Evolutionary conservation across 2,888 invertebrate species (phyloP), one percentile per base, ranked within the genome.

Genomic region (Xestia sexstrigata): DNA sequence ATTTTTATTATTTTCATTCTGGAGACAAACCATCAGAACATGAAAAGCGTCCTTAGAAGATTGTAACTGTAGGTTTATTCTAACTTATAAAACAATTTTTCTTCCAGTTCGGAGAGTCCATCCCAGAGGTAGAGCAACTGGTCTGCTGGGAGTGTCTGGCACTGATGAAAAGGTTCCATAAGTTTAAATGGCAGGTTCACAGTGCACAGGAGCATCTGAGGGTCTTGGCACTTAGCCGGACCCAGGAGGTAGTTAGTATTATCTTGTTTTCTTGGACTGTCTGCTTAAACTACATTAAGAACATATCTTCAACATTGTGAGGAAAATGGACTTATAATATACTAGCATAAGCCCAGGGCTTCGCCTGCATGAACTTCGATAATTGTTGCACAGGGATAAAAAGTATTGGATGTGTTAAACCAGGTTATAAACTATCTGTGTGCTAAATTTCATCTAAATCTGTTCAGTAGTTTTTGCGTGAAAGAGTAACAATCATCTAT

Each of bases 131-230:
- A 13, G 86, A 83, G 0, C 93, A 94, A 55, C 82, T 93, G 0
- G 89, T 95, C 0, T 96, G 96, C 82, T 96, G 96, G 96, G 96
- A 96, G 76, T 96, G 96, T 47, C 78, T 95, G 2, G 96, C 95
- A 0, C 67, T 95, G 20, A 90, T 96, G 91, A 95, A 92, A 85
- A 91, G 89, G 76, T 91, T 95, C n/a, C 76, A 90, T 3, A 91
- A 91, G 80, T 96, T 96, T 82, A 96, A 95, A 80, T 91, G 90
- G 86, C 95, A 96, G 71, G 95, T 95, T 8, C 96, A 96, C 69
- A 94, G 89, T 17, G 96, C 96, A 0, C 96, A 96, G 82, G 95
- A 95, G 49, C 96, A 96, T 78, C 81, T 96, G 20, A 82, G 94
- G 9, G 93, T 96, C 0, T 80, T 96, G 0, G 93, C 95, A 0